phyloP scores from a whole-genome alignment of 1,140 invertebrate species.

The Zaprionus ghesquierei region DNA sequence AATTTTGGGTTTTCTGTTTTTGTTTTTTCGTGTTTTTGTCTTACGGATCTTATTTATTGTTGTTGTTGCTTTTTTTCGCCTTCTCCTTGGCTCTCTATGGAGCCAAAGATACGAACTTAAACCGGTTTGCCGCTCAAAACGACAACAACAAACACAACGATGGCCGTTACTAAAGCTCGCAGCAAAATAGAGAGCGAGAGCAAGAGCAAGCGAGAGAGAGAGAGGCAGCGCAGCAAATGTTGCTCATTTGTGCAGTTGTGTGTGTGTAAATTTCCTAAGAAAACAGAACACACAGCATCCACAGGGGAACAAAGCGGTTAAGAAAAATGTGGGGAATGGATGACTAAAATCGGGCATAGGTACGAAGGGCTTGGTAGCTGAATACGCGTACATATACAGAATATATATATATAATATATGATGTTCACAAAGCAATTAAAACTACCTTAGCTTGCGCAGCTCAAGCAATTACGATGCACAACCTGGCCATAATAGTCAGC shows the following conservation, averaged over 20 bases:
- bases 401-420: neutral
- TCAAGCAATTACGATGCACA: neutral
- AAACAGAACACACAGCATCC: conserved; percentile 37
- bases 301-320: conserved; percentile 2
- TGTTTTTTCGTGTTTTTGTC: conserved; percentile 18
- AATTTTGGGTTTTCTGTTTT: conserved; percentile 39
- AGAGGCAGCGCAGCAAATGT: conserved; percentile 22
- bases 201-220: conserved; percentile 16
- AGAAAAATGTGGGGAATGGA: neutral
- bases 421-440: neutral
- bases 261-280: conserved; percentile 59
- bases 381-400: neutral
- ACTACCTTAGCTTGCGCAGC: neutral
- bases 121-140: conserved; percentile 41
- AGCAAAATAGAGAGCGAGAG: conserved; percentile 41
- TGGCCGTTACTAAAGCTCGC: conserved; percentile 50
- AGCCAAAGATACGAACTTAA: conserved; percentile 35
- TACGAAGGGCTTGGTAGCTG: neutral
- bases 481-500: neutral
- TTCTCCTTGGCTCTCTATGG: conserved; percentile 10
- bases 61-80: conserved; percentile 23
- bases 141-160: conserved; percentile 30
- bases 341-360: neutral
- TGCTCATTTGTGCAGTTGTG: conserved; percentile 1
- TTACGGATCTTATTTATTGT: conserved; percentile 43